Percentiles rank a stretch among this genome's conserved stretches.
phyloP scores from a whole-genome alignment of 2,797 vertebrate species.

The Petrocephalus schoutedeni region DNA sequence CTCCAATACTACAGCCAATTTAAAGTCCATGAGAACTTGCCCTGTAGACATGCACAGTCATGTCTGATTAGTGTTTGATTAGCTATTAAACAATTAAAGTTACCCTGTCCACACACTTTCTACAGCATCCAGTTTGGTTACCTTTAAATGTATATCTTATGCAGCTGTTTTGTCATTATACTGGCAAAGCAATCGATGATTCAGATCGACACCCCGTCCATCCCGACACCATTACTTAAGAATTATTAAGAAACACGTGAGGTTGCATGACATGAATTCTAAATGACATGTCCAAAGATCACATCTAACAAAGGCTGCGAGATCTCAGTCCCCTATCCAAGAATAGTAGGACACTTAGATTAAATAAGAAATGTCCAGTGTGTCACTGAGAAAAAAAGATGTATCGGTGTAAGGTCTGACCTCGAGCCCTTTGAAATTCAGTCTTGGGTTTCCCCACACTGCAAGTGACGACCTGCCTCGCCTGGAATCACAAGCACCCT shows the following conservation, averaged over 20 bases:
- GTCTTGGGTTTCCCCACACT: background rate
- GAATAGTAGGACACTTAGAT: background rate
- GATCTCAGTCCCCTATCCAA: background rate
- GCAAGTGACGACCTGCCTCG: background rate
- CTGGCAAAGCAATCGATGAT: background rate
- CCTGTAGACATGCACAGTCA: background rate
- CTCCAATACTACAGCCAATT: background rate
- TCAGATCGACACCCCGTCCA: background rate
- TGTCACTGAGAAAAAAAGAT: background rate
- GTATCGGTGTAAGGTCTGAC: background rate
- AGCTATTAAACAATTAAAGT: background rate
- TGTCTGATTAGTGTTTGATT: background rate
- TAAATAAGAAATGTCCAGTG: background rate
- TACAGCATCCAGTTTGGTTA: background rate
- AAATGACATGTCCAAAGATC: background rate
- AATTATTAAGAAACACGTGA: background rate
- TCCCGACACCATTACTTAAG: background rate
- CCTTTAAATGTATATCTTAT: background rate
- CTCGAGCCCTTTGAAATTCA: background rate
- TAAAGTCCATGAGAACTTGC: background rate
- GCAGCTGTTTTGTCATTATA: background rate
- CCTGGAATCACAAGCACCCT: background rate
- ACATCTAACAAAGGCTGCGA: background rate
- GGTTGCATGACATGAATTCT: background rate
- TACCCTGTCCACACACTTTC: background rate